Evolutionary conservation across 1,140 invertebrate species (phyloP), one percentile per base, ranked within the genome.

Genomic region (Drosophila aff.): DNA sequence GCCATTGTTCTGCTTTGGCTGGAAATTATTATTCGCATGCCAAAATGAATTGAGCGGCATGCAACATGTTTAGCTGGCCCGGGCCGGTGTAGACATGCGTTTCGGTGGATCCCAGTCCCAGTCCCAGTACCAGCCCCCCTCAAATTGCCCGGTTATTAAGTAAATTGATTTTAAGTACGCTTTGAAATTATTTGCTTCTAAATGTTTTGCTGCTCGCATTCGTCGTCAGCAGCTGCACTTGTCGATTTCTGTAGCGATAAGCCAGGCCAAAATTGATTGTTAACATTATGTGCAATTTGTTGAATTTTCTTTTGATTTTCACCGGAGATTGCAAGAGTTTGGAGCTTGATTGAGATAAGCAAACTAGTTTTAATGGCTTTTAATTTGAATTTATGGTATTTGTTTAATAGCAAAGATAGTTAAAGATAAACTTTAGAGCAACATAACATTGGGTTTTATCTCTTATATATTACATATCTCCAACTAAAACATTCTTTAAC

Each of bases 131-230:
- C 52, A 28, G 18, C 9, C 57, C 66, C 58, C 64, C 68, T 82
- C 63, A 89, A 91, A 92, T 91, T 91, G 71, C 84, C 85, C 82
- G 66, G 90, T 90, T 91, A 91, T 91, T 91, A 91, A 91, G 84
- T 91, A 91, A 91, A 91, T 91, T 91, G 90, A 91, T 90, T 91
- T 91, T 91, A 90, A 92, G 84, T 91, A 91, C 72, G 75, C 91
- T 91, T 91, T 75, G 46, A 91, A 90, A 81, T 86, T 82, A 90
- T 90, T 90, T 91, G 55, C 86, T 59, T 90, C 82, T 90, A 90
- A 90, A 90, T 90, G 85, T 90, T 90, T 90, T 90, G 85, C 76
- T 80, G 83, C 59, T 61, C 52, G 41, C 53, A 57, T 64, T 82
- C 72, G 53, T 82, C 72, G 53, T 61, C 23, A 40, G 73, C 63